Evolutionary conservation across 2,113 vertebrate species (phyloP).

Genomic region (Menura novaehollandiae): DNA sequence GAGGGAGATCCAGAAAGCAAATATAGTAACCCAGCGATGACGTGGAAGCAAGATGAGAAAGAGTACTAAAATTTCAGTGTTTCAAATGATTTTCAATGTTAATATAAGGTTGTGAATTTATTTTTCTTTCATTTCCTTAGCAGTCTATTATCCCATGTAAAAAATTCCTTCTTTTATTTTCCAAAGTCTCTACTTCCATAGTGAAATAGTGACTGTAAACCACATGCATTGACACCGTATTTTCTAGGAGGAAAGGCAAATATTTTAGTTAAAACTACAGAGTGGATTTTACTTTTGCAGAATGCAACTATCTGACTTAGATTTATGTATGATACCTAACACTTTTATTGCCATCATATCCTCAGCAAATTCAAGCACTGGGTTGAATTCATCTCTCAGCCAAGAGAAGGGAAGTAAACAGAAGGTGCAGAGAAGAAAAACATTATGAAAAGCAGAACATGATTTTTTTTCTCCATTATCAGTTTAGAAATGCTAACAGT

Average conservation of each 20-base stretch:
- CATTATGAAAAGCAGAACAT: background rate
- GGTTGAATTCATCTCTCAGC: background rate
- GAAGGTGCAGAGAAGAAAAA: background rate
- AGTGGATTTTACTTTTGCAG: background rate
- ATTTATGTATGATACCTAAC: background rate
- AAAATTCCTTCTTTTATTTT: background rate
- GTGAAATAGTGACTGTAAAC: background rate
- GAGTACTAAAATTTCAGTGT: background rate
- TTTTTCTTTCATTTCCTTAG: background rate
- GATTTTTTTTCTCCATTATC: background rate
- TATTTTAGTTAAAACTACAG: background rate
- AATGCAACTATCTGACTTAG: background rate
- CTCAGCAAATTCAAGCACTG: background rate
- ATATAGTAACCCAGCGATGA: background rate
- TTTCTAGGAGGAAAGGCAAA: background rate
- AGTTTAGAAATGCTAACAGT: background rate
- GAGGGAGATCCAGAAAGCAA: background rate
- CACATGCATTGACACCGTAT: background rate
- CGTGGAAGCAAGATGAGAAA: background rate
- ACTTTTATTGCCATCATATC: background rate
- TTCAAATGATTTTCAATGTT: background rate
- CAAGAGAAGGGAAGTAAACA: background rate
- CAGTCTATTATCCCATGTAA: background rate
- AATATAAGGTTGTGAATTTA: background rate
- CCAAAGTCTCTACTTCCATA: background rate